These are phyloP conservation scores for Zhengitettix transpicula DNA, from an alignment of 2,888 invertebrate genomes.

Conservation along the genomic window DNA sequence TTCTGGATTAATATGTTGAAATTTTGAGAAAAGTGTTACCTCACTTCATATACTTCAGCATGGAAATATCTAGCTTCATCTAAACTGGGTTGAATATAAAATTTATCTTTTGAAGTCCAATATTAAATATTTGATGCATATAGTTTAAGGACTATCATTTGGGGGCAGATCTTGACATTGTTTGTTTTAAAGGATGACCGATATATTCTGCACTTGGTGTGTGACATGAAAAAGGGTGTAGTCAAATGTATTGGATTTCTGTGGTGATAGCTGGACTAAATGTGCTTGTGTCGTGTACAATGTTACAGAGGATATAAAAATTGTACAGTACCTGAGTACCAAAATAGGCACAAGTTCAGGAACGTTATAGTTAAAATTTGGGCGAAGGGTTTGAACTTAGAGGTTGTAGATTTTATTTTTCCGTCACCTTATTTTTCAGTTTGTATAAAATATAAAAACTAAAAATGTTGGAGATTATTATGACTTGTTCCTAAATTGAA, in stretches of 20 bases:
- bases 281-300: not conserved
- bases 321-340: conserved; percentile 3
- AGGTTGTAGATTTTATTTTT: conserved; percentile 8
- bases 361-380: conserved; percentile 3
- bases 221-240: not conserved
- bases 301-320: not conserved
- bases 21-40: too few species aligned
- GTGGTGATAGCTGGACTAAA: not conserved
- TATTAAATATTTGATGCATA: too few species aligned
- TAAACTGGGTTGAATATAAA: too few species aligned
- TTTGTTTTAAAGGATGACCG: too few species aligned
- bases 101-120: too few species aligned
- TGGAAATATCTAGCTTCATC: too few species aligned
- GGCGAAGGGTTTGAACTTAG: conserved; percentile 8
- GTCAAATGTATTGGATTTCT: not conserved
- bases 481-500: conserved; percentile 3
- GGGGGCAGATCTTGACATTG: too few species aligned
- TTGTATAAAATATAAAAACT: not conserved
- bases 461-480: not conserved
- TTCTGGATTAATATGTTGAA: too few species aligned
- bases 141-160: too few species aligned
- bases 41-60: too few species aligned
- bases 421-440: conserved; percentile 4
- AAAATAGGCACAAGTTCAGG: conserved; percentile 2
- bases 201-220: not conserved